Percentiles rank a stretch among this genome's conserved stretches.
Evolutionary conservation across 1,140 invertebrate species (phyloP).

Genomic region (Tyrophagus putrescentiae): DNA sequence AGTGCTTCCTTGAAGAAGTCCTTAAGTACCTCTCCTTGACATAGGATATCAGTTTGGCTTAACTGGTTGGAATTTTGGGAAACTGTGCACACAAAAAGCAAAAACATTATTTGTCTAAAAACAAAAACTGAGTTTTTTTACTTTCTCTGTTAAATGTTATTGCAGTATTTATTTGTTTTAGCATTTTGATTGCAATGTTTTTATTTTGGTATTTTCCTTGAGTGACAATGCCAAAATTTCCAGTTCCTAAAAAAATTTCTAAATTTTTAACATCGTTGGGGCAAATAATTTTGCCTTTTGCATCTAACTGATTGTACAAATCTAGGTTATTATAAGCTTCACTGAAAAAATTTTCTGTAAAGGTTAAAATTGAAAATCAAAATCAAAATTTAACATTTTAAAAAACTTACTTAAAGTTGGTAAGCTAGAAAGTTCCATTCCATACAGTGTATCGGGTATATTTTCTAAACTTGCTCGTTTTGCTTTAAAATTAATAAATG

Average conservation of each 20-base stretch:
- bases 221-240: not conserved
- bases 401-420: not conserved
- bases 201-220: not conserved
- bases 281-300: not conserved
- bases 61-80: not conserved
- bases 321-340: not conserved
- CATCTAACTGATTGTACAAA: not conserved
- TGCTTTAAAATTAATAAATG: too few species aligned
- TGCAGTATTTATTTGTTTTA: not conserved
- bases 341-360: not conserved
- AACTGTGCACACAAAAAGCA: not conserved
- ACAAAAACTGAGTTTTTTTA: too few species aligned
- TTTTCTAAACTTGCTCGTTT: too few species aligned
- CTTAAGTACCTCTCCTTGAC: conserved; percentile 23
- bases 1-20: conserved; percentile 37
- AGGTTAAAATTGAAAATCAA: not conserved
- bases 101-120: not conserved
- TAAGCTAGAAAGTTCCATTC: too few species aligned
- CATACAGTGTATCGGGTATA: too few species aligned
- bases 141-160: too few species aligned
- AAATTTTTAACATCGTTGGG: not conserved
- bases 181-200: not conserved
- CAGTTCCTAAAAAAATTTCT: not conserved
- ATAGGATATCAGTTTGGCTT: too few species aligned
- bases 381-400: not conserved